Base-by-base conservation (phyloP, 1,140 invertebrate species). In the Lasioglossum baleicum region DNA sequence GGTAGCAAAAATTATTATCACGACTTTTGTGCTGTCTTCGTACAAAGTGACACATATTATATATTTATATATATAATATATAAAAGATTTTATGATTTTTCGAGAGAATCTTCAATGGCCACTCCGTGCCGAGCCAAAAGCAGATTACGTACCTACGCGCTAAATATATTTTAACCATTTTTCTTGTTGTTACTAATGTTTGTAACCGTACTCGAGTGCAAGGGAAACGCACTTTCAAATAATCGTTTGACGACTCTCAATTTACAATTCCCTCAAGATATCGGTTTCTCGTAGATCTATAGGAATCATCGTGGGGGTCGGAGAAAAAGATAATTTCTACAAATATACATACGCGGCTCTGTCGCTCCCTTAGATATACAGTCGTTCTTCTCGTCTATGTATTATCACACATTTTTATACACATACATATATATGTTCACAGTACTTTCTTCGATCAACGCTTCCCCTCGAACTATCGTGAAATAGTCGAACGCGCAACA, bases 91-190 rank as follows among this genome's bases (percentile, higher is more conserved):
- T 22, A 51, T 48, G 17, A 68, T 63, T 65, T 63, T 65, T 56
- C 31, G 20, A 44, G 68, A 20, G 75, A 67, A 78, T 78, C 15
- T 73, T 79, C 63, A 82, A 74, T 61, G 69, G 66, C 75, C 42
- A 71, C 31, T 56, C 67, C 8, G 22, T 73, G 65, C n/a, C 63
- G 20, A 63, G 81, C 35, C 75, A 86, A 83, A 83, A 74, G 77
- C 77, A 70, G 64, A 80, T 86, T 77, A 64, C 84, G 64, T 86
- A 83, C 67, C 53, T 86, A 84, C 77, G 20, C 67, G 67, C 74
- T 84, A 81, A 26, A 78, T 78, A 78, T 78, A 80, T 67, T 48
- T 75, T 51, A 61, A 79, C 44, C 13, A 48, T 48, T 53, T 53
- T 53, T 53, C 8, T 77, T 22, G 72, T 56, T 60, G 26, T 48